Evolutionary conservation across 2,113 vertebrate species (phyloP), one percentile per base, ranked within the genome.

Genomic region (Elachura formosa): DNA sequence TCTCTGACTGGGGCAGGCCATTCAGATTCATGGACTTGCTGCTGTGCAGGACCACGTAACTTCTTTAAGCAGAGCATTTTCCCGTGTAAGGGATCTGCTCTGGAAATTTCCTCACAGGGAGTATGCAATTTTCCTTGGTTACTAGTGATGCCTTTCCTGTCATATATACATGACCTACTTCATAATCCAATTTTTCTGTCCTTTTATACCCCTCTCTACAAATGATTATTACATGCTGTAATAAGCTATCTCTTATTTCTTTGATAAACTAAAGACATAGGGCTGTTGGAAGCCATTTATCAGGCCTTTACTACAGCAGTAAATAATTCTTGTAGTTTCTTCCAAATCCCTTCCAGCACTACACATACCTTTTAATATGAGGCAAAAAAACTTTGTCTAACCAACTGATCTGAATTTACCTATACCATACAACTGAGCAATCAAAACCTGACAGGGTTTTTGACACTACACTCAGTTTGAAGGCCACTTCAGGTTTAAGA

Each of bases 51-150:
- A 66, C 29, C 56, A n/a, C 6, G 0, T 25, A n/a, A n/a, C 21
- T 43, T 74, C 55, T 82, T 61, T 49, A 15, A 41, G 34, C 12
- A 75, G n/a, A 33, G 7, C 0, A 0, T 31, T 15, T 63, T 3
- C 20, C 8, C 38, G 9, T 67, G 21, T 58, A 38, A 72, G 28
- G 31, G 46, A 49, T 51, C 18, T 46, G 58, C 28, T 78, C 9
- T 54, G 34, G 34, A 46, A 74, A 48, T 75, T 75, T 46, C 31
- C 34, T 79, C 75, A 36, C 41, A 40, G 56, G 28, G 28, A 58
- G 12, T 28, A 20, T 43, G 9, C 26, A 33, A 5, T 38, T 78
- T 34, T 36, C 18, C 15, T n/a, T 84, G 16, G 11, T 73, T 51
- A 55, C 40, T 26, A 61, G 19, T 41, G 33, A 36, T 78, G 51